phyloP scores from a whole-genome alignment of 2,113 vertebrate genomes.

The Rutilus rutilus region DNA sequence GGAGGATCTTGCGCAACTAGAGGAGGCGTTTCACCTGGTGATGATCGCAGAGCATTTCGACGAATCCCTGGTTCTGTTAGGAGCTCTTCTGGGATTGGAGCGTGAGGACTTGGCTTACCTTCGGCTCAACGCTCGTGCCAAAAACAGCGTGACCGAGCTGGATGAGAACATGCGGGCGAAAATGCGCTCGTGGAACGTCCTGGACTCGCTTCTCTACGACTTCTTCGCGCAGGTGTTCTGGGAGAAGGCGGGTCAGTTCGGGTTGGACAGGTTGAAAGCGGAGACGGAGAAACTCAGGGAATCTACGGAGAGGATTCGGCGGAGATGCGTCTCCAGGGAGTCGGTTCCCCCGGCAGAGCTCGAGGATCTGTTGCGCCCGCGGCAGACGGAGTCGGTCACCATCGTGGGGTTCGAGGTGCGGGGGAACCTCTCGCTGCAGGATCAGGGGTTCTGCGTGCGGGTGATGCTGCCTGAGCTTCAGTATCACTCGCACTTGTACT shows the following conservation, averaged over 20 bases:
- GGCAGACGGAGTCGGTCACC: conserved; percentile 51
- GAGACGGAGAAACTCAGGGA: conserved; percentile 50
- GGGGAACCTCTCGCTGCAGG: conserved; percentile 49
- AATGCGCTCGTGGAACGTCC: conserved; percentile 57
- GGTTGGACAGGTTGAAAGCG: conserved; percentile 50
- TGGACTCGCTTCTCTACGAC: conserved; percentile 59
- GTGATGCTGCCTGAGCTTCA: conserved; percentile 63
- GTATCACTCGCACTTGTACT: conserved; percentile 59
- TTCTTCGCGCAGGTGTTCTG: conserved; percentile 63
- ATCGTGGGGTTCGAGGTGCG: conserved; percentile 58
- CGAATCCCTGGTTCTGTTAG: conserved; percentile 62
- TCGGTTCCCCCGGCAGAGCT: conserved; percentile 49
- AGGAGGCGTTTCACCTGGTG: conserved; percentile 61
- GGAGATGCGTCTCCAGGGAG: conserved; percentile 51
- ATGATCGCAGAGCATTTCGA: conserved; percentile 66
- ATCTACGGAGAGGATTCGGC: conserved; percentile 26
- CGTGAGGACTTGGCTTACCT: conserved; percentile 59
- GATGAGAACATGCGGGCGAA: conserved; percentile 1
- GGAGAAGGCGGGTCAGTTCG: conserved; percentile 53
- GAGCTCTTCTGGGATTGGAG: conserved; percentile 55
- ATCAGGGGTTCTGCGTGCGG: conserved; percentile 58
- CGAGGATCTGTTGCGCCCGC: conserved; percentile 52
- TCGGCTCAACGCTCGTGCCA: conserved; percentile 51
- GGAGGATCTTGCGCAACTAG: conserved; percentile 51
- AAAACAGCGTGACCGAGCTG: neutral